phyloP scores from a whole-genome alignment of 2,797 vertebrate species.

The Coracias cyanogaster region DNA sequence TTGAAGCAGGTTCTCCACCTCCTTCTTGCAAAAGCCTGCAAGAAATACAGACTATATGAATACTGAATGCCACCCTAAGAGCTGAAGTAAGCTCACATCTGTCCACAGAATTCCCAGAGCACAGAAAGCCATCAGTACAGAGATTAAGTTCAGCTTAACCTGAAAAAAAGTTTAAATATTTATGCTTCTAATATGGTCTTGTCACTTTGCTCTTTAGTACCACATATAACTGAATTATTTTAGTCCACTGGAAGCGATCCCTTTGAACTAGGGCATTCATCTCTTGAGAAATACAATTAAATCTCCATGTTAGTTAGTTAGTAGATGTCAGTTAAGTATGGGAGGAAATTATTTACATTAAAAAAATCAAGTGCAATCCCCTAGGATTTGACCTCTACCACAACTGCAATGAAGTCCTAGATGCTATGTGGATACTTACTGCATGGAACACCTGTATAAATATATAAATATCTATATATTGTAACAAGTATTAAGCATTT shows the following conservation, averaged over 20 bases:
- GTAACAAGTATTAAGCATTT: not conserved
- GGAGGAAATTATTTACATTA: rapidly evolving
- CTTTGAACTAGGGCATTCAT: not conserved
- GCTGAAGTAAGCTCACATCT: not conserved
- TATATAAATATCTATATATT: rapidly evolving
- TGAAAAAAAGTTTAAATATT: constrained; percentile 15
- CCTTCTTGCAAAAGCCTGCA: not conserved
- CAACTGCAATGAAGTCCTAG: not conserved
- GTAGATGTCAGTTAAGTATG: not conserved
- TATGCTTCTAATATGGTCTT: not conserved
- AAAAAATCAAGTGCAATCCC: not conserved
- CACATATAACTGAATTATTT: not conserved
- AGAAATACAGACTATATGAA: not conserved
- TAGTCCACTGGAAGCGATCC: not conserved
- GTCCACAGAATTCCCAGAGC: not conserved
- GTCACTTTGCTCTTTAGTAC: not conserved
- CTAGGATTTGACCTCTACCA: not conserved
- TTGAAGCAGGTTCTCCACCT: not conserved
- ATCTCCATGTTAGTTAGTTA: not conserved
- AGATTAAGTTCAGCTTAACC: not conserved
- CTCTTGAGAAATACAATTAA: not conserved
- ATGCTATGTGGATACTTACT: not conserved
- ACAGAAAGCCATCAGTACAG: not conserved
- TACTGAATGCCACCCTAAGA: not conserved
- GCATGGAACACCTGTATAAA: not conserved